phyloP scores from a whole-genome alignment of 2,113 vertebrate genomes.

The Ptilonorhynchus violaceus region DNA sequence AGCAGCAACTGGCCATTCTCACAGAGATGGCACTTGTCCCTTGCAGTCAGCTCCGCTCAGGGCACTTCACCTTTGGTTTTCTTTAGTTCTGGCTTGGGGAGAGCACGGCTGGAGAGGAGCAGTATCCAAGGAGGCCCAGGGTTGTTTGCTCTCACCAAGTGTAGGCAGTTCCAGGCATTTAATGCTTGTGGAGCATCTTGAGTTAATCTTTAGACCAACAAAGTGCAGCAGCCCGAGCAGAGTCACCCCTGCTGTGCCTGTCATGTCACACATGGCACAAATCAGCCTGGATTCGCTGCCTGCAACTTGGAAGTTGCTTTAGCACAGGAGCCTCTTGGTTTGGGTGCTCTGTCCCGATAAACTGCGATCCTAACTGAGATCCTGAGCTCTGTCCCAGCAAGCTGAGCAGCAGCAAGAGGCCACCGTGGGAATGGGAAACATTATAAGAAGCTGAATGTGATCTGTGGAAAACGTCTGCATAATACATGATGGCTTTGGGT shows the following conservation, averaged over 20 bases:
- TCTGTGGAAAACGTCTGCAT: constrained; percentile 19
- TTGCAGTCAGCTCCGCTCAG: background rate
- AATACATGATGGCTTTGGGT: background rate
- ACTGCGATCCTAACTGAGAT: background rate
- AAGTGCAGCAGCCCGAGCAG: background rate
- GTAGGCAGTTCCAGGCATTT: background rate
- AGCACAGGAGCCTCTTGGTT: background rate
- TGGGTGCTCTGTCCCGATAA: background rate
- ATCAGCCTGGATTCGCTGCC: background rate
- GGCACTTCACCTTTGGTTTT: background rate
- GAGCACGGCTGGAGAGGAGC: background rate
- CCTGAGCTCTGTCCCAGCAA: background rate
- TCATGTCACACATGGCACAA: constrained; percentile 13
- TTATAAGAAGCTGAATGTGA: background rate
- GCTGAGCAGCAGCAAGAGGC: background rate
- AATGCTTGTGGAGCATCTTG: constrained; percentile 6
- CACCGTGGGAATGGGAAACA: background rate
- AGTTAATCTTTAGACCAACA: constrained; percentile 15
- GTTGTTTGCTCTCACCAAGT: background rate
- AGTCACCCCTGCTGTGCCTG: background rate
- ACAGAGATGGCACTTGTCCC: background rate
- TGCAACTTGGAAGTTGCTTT: background rate
- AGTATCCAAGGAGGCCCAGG: background rate
- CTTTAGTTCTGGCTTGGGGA: background rate
- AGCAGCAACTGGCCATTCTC: background rate